phyloP scores from a whole-genome alignment of 2,113 vertebrate species.

The Pleuronectes platessa region DNA sequence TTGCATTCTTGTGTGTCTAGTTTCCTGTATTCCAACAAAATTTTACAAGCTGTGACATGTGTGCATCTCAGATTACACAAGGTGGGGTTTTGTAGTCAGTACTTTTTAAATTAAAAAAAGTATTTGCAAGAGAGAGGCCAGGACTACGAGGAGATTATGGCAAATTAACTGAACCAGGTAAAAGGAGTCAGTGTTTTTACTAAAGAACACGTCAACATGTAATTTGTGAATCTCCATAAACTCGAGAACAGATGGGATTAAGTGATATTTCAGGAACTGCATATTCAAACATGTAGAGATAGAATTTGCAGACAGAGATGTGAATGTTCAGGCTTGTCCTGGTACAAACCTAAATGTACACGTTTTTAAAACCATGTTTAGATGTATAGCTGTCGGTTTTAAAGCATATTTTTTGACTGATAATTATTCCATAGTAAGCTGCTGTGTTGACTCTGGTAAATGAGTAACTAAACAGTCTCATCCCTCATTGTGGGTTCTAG shows the following conservation, averaged over 20 bases:
- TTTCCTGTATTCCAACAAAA: neutral
- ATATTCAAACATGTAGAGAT: neutral
- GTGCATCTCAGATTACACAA: neutral
- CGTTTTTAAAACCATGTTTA: too few relatives aligned
- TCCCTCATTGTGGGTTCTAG: constrained; percentile 47
- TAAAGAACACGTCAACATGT: neutral
- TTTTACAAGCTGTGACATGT: neutral
- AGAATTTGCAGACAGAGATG: too few relatives aligned
- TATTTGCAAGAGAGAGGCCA: neutral
- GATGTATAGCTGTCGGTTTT: neutral
- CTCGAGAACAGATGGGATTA: neutral
- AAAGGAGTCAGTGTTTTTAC: neutral
- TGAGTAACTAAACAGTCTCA: constrained; percentile 4
- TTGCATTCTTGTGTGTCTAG: neutral
- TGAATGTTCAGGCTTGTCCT: too few relatives aligned
- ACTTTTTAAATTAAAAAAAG: too few relatives aligned
- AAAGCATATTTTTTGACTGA: neutral
- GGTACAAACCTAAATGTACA: too few relatives aligned
- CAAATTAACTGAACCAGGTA: neutral
- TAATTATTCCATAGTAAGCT: too few relatives aligned
- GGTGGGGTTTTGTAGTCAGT: neutral
- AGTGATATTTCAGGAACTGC: neutral
- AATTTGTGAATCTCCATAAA: constrained; percentile 12
- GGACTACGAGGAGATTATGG: too few relatives aligned
- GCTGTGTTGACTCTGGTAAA: constrained; percentile 20